Base-by-base conservation (phyloP, 2,888 invertebrate genomes). In the Blastobasis lacticolella region DNA sequence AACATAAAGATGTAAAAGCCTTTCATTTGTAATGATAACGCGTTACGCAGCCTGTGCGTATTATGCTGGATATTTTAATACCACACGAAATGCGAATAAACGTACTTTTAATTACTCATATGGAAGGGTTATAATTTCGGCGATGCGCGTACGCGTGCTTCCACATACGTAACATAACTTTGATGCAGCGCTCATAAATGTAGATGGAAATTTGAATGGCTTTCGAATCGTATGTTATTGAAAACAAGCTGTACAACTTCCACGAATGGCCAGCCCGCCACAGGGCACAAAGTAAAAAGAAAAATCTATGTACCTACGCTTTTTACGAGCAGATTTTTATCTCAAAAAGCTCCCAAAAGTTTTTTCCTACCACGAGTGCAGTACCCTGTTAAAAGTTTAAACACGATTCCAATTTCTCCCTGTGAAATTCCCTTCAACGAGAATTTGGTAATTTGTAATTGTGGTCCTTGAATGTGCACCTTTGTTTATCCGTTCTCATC, bases 1-100 rank as follows among this genome's bases (percentile, higher is more conserved):
- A 45, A 63, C 53, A 49, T 53, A 50, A 53, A 49, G 50, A 59
- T 60, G 68, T 55, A 64, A 48, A 40, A 48, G 41, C 41, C 42
- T 50, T 48, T 42, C 38, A 44, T 48, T 48, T 36, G 48, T 44
- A 8, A 8, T 45, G 7, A 37, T 37, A 49, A 37, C 37, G 9
- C 8, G 36, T 43, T 43, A 10, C 43, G 5, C 43, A 10, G n/a
- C 4, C 9, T n/a, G 43, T 1, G 9, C 10, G 9, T 43, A 10
- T n/a, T n/a, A 10, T 42, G 7, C 8, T n/a, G 9, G n/a, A n/a
- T n/a, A n/a, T n/a, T 7, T 6, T 42, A 5, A 42, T 9, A 7
- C 4, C n/a, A n/a, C 4, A n/a, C 9, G 6, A 42, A 8, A n/a
- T 8, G 10, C 10, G 4, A 10, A 5, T n/a, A 42, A 42, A 5